Evolutionary conservation across 2,113 vertebrate genomes (phyloP), one percentile per base, ranked within the genome.

Genomic region (Nothocercus julius): DNA sequence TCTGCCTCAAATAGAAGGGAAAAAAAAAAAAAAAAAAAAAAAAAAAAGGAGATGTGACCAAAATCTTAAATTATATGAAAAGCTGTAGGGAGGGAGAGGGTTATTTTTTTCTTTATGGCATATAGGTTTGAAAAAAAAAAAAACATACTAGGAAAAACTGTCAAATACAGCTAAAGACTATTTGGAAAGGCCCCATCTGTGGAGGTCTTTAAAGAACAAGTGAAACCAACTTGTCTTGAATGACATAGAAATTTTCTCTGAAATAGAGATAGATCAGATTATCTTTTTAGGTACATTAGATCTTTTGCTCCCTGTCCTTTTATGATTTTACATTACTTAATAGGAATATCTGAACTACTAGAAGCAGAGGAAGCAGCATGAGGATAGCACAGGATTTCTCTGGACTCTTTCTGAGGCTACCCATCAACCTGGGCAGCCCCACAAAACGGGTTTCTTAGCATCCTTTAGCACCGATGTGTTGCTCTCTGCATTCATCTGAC

Each of bases 341-440:
- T 5, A 45, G 8, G 4, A 59, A 4, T 36, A 42, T 15, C 38
- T 67, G 45, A n/a, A 45, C 24, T 21, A 4, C 11, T 20, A 70
- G 36, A 24, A 90, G 13, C 32, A 72, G 17, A 11, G 9, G 3
- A 49, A 16, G 9, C n/a, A 14, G 8, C 11, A 12, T 44, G 30
- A 49, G 15, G 3, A 9, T 27, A 49, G 30, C 7, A 58, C 22
- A 40, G 44, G 20, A 19, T 49, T 80, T 61, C 66, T 14, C 6
- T 9, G 40, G 28, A 51, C 0, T 0, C 7, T 1, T 5, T 61
- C 30, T 54, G 56, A 75, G 49, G 13, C 11, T 72, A 20, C 22
- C 63, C 45, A 53, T 11, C 36, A 19, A 61, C 40, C 3, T 17
- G 64, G 36, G 15, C 14, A 75, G 7, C 7, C 12, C 0, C 1